phyloP scores from a whole-genome alignment of 2,888 invertebrate genomes.

The Harpagoxenus sublaevis region DNA sequence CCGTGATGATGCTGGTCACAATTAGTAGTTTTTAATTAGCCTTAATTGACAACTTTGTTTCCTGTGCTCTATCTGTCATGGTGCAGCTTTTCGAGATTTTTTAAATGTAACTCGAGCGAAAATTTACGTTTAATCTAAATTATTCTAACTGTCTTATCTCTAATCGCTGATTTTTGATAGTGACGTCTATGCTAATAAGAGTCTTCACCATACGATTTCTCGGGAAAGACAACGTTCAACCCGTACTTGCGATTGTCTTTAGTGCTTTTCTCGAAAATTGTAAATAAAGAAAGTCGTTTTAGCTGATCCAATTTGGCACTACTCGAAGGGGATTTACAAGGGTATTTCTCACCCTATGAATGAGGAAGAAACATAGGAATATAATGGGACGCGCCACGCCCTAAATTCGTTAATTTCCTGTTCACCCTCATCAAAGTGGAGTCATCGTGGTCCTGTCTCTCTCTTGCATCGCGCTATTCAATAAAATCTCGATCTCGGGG shows the following conservation, averaged over 20 bases:
- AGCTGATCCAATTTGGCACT: conserved; percentile 23
- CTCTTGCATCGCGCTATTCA: conserved; percentile 9
- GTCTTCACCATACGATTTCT: not conserved
- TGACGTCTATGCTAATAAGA: not conserved
- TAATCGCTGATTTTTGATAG: not conserved
- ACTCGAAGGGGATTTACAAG: conserved; percentile 4
- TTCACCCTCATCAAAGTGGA: not conserved
- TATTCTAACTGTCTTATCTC: not conserved
- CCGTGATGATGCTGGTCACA: not conserved
- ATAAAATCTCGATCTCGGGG: conserved; percentile 27
- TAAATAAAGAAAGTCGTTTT: not conserved
- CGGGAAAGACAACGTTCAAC: not conserved
- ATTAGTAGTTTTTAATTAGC: not conserved
- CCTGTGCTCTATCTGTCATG: not conserved
- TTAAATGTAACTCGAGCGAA: not conserved
- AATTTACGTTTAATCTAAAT: not conserved
- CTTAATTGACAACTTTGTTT: not conserved
- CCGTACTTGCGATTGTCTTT: not conserved
- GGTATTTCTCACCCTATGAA: not conserved
- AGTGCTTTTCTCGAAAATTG: not conserved
- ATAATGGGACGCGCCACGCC: conserved; percentile 15
- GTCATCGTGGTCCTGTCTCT: not conserved
- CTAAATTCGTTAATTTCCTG: conserved; percentile 51
- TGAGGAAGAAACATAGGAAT: conserved; percentile 15
- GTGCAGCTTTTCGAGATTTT: not conserved